Percentiles rank a stretch among this genome's conserved stretches.
Evolutionary conservation across 2,113 vertebrate species (phyloP).

Genomic region (Oceanites oceanicus): DNA sequence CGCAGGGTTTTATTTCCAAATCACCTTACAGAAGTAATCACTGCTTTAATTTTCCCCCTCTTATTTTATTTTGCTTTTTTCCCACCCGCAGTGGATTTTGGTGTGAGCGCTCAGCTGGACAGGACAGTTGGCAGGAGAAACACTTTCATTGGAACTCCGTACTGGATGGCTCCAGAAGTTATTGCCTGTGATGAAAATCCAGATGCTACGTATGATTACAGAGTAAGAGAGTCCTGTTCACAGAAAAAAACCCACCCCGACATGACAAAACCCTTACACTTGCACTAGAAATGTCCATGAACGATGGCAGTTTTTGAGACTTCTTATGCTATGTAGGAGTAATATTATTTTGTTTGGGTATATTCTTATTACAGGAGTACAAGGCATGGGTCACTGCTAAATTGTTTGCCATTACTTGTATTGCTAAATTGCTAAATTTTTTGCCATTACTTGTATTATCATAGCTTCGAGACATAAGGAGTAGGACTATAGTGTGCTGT

Average conservation of each 20-base stretch:
- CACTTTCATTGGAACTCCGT: conserved; percentile 96
- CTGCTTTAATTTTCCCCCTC: neutral
- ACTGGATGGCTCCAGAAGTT: conserved; percentile 99
- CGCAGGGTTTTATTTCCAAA: neutral
- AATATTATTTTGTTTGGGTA: neutral
- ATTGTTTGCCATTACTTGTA: neutral
- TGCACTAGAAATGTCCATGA: neutral
- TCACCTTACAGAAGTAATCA: neutral
- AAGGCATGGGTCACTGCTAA: neutral
- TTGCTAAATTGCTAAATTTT: too few relatives aligned
- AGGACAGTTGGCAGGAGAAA: conserved; percentile 95
- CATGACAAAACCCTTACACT: neutral
- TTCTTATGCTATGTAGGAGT: neutral
- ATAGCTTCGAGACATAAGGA: neutral
- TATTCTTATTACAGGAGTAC: neutral
- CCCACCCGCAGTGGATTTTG: conserved; percentile 88
- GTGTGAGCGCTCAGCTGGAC: conserved; percentile 96
- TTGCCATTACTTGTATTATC: neutral
- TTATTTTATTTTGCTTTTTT: conserved; percentile 22
- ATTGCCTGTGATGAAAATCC: conserved; percentile 99
- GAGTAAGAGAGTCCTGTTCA: conserved; percentile 76
- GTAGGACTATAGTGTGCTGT: neutral
- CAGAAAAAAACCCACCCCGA: neutral
- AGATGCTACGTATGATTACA: conserved; percentile 97
- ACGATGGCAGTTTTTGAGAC: neutral